A percentile compares a stretch with the other conserved stretches of the same genome.
Conservation (phyloP, 2,797 vertebrate species). For the Chelidonichthys spinosus region DNA sequence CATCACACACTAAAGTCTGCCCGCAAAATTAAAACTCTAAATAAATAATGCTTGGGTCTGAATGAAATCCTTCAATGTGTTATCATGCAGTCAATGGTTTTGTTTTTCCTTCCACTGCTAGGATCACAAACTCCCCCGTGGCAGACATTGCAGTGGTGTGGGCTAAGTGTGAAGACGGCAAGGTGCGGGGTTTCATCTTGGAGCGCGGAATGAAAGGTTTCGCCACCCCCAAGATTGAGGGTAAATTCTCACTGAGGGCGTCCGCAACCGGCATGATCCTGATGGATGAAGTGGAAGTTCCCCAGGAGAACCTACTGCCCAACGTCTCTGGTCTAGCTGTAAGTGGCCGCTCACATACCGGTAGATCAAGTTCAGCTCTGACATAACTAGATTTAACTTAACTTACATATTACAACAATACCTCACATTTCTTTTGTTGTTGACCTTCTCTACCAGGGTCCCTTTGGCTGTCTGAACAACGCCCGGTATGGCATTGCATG, state of each 20-base stretch:
- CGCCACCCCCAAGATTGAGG: conserved; percentile 89
- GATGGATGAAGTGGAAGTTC: conserved; percentile 91
- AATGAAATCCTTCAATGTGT: neutral
- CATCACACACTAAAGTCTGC: neutral
- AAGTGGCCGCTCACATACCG: conserved; percentile 47
- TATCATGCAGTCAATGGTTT: neutral
- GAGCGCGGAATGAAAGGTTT: conserved; percentile 89
- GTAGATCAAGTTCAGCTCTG: neutral
- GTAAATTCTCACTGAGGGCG: conserved; percentile 91
- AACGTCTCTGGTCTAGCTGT: conserved; percentile 85
- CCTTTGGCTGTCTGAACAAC: conserved; percentile 91
- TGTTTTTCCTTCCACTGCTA: conserved; percentile 45
- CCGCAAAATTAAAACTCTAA: neutral
- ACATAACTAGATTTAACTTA: neutral
- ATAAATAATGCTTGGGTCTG: neutral
- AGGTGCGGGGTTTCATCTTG: conserved; percentile 88
- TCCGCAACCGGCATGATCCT: conserved; percentile 91
- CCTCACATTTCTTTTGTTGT: neutral
- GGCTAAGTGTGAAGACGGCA: conserved; percentile 88
- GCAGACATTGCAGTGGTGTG: conserved; percentile 91
- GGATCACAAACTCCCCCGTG: conserved; percentile 91
- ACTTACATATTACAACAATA: neutral
- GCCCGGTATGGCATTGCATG: conserved; percentile 92
- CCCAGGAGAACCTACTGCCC: conserved; percentile 90
- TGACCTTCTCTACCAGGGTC: conserved; percentile 81